These are phyloP conservation scores for Thymelicus sylvestris DNA, from an alignment of 2,888 invertebrate species.

Conservation along the genomic window DNA sequence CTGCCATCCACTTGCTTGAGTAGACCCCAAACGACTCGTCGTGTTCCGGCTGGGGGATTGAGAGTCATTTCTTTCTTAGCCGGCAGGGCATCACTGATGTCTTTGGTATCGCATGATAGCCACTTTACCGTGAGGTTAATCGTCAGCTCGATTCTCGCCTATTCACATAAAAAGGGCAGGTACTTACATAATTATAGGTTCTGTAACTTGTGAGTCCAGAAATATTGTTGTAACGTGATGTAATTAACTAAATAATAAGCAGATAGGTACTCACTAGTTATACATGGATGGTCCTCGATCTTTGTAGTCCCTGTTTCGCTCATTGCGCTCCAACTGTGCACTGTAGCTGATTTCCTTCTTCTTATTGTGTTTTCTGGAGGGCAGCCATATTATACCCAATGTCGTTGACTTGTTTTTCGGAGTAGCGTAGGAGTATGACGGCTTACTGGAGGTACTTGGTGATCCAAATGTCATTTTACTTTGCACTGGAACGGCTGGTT, in stretches of 20 bases:
- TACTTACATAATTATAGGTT: too few species aligned
- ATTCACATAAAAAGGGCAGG: too few species aligned
- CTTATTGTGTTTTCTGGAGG: conserved; percentile 64
- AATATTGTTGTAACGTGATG: too few species aligned
- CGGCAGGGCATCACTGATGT: neutral
- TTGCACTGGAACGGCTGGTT: conserved; percentile 14
- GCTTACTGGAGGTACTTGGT: conserved; percentile 46
- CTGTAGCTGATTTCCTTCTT: conserved; percentile 68
- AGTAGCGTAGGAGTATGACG: conserved; percentile 49
- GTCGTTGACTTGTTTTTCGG: conserved; percentile 61
- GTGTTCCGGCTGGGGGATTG: too few species aligned
- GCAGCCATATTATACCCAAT: conserved; percentile 75
- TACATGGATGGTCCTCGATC: conserved; percentile 74
- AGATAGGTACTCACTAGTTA: conserved; percentile 62
- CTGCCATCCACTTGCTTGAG: too few species aligned
- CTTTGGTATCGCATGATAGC: neutral
- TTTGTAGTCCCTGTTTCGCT: conserved; percentile 55
- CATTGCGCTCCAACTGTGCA: conserved; percentile 54
- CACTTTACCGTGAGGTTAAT: too few species aligned
- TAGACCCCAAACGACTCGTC: too few species aligned
- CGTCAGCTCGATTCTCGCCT: too few species aligned
- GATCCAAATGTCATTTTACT: conserved; percentile 37
- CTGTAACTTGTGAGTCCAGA: too few species aligned
- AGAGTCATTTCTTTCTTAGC: too few species aligned
- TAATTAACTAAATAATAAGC: neutral